A percentile compares a stretch with the other conserved stretches of the same genome.
Evolutionary conservation across 92 coral and sea anemone species (phyloP).

Genomic region (Phymanthus crucifer): DNA sequence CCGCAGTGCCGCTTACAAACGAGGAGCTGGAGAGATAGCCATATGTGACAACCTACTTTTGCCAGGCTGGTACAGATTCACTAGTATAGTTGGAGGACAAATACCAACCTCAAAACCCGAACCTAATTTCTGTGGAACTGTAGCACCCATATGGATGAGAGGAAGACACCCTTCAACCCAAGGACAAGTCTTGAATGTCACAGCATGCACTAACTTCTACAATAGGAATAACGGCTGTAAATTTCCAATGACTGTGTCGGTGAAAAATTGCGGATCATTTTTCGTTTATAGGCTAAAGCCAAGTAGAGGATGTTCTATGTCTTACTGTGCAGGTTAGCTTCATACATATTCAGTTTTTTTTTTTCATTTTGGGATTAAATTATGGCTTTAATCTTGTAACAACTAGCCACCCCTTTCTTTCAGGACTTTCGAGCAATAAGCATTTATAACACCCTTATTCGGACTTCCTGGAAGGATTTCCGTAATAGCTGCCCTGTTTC

Average conservation of each 20-base stretch:
- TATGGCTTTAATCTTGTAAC: too few relatives aligned
- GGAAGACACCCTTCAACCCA: conserved; percentile 12
- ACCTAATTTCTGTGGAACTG: conserved; percentile 22
- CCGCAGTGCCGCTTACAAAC: conserved; percentile 4
- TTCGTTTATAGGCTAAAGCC: background rate
- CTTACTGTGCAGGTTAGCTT: conserved; percentile 19
- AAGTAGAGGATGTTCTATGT: background rate
- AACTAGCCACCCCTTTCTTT: too few relatives aligned
- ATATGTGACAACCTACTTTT: conserved; percentile 9
- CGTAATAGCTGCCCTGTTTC: too few relatives aligned
- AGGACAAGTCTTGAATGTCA: background rate
- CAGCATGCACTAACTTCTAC: conserved; percentile 19
- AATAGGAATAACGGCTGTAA: background rate
- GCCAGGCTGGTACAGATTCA: conserved; percentile 27
- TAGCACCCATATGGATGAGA: conserved; percentile 30
- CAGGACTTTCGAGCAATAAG: too few relatives aligned
- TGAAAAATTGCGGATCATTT: background rate
- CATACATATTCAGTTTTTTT: too few relatives aligned
- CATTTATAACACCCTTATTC: too few relatives aligned
- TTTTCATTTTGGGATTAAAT: too few relatives aligned
- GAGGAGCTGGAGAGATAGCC: background rate
- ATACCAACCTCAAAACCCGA: background rate
- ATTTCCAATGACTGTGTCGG: background rate
- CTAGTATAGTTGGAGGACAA: conserved; percentile 15
- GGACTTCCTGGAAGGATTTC: too few relatives aligned